phyloP scores from a whole-genome alignment of 1,140 invertebrate species.

The Cotesia vestalis region DNA sequence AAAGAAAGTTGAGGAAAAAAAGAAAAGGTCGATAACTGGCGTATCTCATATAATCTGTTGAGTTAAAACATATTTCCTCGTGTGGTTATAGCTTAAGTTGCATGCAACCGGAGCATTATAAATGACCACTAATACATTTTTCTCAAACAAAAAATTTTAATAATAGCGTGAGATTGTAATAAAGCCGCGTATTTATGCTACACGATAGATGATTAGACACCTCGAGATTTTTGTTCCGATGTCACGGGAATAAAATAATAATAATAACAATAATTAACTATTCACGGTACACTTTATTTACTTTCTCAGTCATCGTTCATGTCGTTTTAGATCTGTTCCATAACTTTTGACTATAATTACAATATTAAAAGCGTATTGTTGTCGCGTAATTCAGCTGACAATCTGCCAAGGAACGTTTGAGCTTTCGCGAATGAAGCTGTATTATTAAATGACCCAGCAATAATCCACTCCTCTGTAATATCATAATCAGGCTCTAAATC shows the following conservation, averaged over 20 bases:
- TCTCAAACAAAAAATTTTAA: conserved; percentile 13
- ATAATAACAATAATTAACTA: not conserved
- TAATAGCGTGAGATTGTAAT: conserved; percentile 37
- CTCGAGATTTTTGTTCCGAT: conserved; percentile 24
- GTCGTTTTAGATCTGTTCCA: too few relatives aligned
- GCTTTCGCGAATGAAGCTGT: not conserved
- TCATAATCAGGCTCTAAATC: conserved; percentile 24
- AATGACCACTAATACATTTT: conserved; percentile 35
- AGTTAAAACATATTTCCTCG: conserved; percentile 37
- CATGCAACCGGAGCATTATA: conserved; percentile 37
- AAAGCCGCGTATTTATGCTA: conserved; percentile 34
- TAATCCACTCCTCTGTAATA: conserved; percentile 13
- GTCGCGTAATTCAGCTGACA: conserved; percentile 14
- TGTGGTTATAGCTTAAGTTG: conserved; percentile 32
- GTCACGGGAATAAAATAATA: conserved; percentile 16
- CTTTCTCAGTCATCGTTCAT: not conserved
- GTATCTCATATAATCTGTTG: conserved; percentile 30
- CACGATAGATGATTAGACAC: conserved; percentile 35
- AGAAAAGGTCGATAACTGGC: conserved; percentile 19
- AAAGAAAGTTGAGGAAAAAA: not conserved
- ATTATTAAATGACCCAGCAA: not conserved
- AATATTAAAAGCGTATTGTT: not conserved
- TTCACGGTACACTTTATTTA: not conserved
- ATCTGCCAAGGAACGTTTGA: not conserved
- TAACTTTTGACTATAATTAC: too few relatives aligned